Evolutionary conservation across 1,140 invertebrate species (phyloP), one percentile per base, ranked within the genome.

Genomic region (Nautilus pompilius): DNA sequence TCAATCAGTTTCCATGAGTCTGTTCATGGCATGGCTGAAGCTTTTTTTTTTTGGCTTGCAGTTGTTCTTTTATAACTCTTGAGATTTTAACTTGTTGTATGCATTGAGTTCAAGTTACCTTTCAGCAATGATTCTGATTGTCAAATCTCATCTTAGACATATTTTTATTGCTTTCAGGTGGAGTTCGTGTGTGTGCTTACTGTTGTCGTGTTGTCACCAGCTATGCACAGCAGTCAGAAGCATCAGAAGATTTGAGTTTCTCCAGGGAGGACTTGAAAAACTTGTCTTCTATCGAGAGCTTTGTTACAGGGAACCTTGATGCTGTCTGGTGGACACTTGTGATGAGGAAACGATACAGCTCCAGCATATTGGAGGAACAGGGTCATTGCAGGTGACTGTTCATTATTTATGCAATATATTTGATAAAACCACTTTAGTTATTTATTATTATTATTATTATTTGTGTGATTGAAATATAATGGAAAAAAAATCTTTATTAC

Each of bases 161-260:
- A 53, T 58, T 85, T 81, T 57, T 48, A 63, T 67, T 53, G 68
- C 62, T 77, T 83, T 2, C 70, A 87, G 93, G 93, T 45, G 92
- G 94, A 74, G 84, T 98, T 3, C 86, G 94, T 57, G 93, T 95
- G 0, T 98, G 95, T 80, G 93, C 90, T 5, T 96, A 96, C 76
- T 97, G 95, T 77, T 95, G 93, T 59, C 93, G 93, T 80, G 90
- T 96, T 8, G 93, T 96, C 10, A 83, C 95, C 0, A 91, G 90
- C 0, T 96, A 94, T 75, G 83, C 96, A 6, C 89, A 93, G 75
- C 88, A 90, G 0, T 91, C 93, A 67, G 85, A 89, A 70, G 87
- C 87, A 26, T 87, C 90, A 3, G 88, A 89, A 17, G 92, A 95
- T 82, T 83, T 95, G 22, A 87, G 88, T 75, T 88, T 89, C 0